Conservation (phyloP, 2,888 invertebrate species). For the Ophion ellenae region DNA sequence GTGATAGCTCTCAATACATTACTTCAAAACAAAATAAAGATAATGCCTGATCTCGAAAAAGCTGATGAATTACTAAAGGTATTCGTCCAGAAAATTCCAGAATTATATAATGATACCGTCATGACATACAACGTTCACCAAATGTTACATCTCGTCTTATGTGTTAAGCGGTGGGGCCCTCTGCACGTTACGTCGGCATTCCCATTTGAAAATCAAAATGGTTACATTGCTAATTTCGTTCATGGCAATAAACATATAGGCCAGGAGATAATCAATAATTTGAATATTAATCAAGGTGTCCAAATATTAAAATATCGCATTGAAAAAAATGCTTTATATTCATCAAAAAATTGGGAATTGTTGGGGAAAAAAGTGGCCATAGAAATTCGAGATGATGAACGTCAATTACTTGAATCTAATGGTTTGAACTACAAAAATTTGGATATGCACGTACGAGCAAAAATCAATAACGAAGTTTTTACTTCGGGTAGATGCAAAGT, state of each 20-base stretch:
- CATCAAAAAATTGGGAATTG: neutral
- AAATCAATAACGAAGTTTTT: too few species aligned
- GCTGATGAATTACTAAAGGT: constrained; percentile 60
- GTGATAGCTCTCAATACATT: constrained; percentile 64
- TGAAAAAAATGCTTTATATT: neutral
- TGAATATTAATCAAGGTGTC: constrained; percentile 65
- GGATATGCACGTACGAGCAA: too few species aligned
- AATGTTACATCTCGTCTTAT: constrained; percentile 64
- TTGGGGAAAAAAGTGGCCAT: neutral
- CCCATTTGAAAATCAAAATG: constrained; percentile 70
- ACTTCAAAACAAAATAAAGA: constrained; percentile 55
- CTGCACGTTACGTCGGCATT: constrained; percentile 69
- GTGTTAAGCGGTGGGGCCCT: constrained; percentile 71
- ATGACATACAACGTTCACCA: constrained; percentile 71
- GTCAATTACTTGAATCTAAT: too few species aligned
- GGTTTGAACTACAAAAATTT: too few species aligned
- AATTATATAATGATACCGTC: constrained; percentile 60
- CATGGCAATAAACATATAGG: constrained; percentile 66
- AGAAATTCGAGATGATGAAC: too few species aligned
- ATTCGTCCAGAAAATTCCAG: constrained; percentile 66
- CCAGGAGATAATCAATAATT: constrained; percentile 65
- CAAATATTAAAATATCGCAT: constrained; percentile 45
- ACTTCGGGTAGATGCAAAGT: too few species aligned
- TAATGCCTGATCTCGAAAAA: constrained; percentile 53
- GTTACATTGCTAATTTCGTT: constrained; percentile 64